Percentiles rank a stretch among this genome's conserved stretches.
These are phyloP conservation scores for Falco biarmicus DNA, from an alignment of 2,797 vertebrate species.

Conservation along the genomic window DNA sequence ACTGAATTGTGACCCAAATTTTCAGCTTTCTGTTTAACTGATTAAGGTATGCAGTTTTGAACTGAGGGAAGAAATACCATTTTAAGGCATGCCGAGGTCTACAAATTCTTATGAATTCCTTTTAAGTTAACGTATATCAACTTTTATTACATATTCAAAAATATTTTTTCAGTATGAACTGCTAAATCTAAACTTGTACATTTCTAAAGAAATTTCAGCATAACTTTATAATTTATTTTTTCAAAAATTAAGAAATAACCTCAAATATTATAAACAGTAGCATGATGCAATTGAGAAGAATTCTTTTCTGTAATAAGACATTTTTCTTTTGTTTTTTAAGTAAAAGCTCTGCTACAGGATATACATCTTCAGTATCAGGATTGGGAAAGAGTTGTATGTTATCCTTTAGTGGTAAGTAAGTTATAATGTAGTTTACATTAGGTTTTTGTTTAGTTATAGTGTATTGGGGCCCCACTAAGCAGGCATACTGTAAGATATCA, in stretches of 20 bases:
- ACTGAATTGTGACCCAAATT: neutral
- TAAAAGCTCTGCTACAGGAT: conserved; percentile 73
- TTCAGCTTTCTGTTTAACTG: conserved; percentile 6
- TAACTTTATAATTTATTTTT: neutral
- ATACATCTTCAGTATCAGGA: conserved; percentile 68
- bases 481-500: neutral
- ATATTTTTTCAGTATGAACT: neutral
- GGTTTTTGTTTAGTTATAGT: neutral
- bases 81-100: neutral
- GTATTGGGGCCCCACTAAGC: neutral
- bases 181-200: neutral
- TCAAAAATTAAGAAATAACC: neutral
- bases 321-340: conserved; percentile 62
- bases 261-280: neutral
- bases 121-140: neutral
- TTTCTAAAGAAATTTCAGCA: neutral
- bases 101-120: neutral
- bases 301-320: neutral
- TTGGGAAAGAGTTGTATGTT: conserved; percentile 74
- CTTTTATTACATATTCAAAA: neutral
- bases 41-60: neutral
- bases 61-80: neutral
- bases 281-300: neutral
- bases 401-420: conserved; percentile 77
- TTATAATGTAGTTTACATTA: neutral